These are phyloP conservation scores for Meriones unguiculatus DNA, from an alignment of 2,113 vertebrate species.

Conservation along the genomic window DNA sequence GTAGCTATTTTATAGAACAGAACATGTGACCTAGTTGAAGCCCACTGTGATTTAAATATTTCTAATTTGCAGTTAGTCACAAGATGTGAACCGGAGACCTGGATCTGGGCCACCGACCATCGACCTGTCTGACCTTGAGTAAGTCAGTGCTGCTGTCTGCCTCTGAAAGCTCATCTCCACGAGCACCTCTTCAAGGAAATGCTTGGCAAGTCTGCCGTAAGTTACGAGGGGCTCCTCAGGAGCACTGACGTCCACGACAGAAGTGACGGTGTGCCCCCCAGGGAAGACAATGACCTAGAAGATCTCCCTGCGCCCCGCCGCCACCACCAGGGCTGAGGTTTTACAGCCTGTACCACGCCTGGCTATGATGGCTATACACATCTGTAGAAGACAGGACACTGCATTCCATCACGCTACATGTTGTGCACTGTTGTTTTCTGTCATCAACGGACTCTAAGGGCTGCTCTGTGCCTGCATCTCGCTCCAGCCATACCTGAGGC, in stretches of 20 bases:
- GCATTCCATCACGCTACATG: not conserved
- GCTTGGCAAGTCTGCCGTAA: not conserved
- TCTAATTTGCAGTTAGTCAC: conserved; percentile 40
- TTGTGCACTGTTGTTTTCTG: not conserved
- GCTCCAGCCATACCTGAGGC: not conserved
- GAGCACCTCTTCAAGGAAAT: not conserved
- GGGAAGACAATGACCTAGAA: not conserved
- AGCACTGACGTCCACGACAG: too few species aligned
- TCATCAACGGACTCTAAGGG: not conserved
- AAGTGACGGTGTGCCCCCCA: not conserved
- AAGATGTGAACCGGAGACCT: not conserved
- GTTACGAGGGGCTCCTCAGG: not conserved
- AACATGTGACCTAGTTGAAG: conserved; percentile 20
- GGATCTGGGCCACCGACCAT: not conserved
- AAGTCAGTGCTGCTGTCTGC: not conserved
- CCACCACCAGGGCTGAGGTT: not conserved
- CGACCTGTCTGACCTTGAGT: not conserved
- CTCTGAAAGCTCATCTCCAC: not conserved
- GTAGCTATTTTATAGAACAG: conserved; percentile 19
- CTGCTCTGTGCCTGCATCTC: not conserved
- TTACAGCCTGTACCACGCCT: not conserved
- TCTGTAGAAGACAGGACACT: not conserved
- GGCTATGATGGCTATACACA: not conserved
- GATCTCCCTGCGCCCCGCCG: not conserved
- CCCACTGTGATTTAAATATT: conserved; percentile 17